Evolutionary conservation across 2,888 invertebrate genomes (phyloP), one percentile per base, ranked within the genome.

Genomic region (Leptinotarsa juncta): DNA sequence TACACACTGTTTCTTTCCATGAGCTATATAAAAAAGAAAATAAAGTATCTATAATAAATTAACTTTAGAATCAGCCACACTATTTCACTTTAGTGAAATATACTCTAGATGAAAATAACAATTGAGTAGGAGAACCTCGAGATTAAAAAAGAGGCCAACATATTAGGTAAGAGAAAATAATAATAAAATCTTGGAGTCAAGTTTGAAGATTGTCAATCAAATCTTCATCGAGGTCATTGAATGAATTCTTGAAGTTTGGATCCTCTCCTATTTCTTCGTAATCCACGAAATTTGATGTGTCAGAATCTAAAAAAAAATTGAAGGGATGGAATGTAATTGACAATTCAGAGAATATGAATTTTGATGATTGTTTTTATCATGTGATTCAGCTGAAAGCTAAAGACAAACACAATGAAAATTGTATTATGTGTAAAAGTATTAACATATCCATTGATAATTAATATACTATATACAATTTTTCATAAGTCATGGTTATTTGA

Each of bases 281-380:
- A 15, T 77, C 74, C 50, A 72, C 75, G 1, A 74, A 76, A 75
- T 66, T 76, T 66, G 74, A 74, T 66, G 76, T 76, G 26, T 77
- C 77, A 23, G 77, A 79, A 79, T 77, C 79, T 79, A 73, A 51
- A 79, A 76, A n/a, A 57, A 14, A 4, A 57, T 23, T 42, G 10
- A 42, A 42, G 42, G 3, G 2, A 57, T 57, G 15, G 14, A 57
- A 57, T 18, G 2, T 20, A 55, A 23, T 32, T 18, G 16, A 70
- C 14, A 48, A 70, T 50, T 62, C 20, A 5, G 14, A 16, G 20
- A 60, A n/a, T 7, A 32, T 20, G 42, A n/a, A 18, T 55, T 48
- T 32, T 69, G 55, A n/a, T 51, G 26, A 15, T 16, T 48, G 32
- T 57, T 15, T n/a, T 62, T 32, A 16, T 62, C n/a, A 62, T 62